Evolutionary conservation across 2,888 invertebrate species (phyloP), one percentile per base, ranked within the genome.

Genomic region (Platycheirus rosarum): DNA sequence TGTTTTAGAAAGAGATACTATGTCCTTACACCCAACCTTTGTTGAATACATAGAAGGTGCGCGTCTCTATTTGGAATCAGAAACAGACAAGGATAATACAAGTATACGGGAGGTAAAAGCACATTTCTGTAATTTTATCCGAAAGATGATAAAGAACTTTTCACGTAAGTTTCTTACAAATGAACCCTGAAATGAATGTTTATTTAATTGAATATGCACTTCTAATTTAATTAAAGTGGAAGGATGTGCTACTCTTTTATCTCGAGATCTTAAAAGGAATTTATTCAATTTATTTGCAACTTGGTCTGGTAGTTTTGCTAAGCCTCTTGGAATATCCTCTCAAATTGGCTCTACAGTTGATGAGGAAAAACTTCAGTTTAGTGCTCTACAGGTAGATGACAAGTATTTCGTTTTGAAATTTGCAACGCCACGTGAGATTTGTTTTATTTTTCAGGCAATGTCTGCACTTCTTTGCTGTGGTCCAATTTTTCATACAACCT

Each of bases 41-140:
- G 94, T 97, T 2, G 99, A 99, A 88, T 98, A 98, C 88, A 94
- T 99, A 86, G 98, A 99, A 86, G 98, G 98, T 0, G 97, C 97
- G 13, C 93, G 98, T 29, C 93, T 95, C 63, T 97, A 97, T 89
- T 92, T 99, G 60, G 98, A 98, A 89, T 94, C 94, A 84, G 99
- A 99, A 89, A 95, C 95, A 4, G 99, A 99, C 87, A 97, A 98
- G 88, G 98, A 98, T 88, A 95, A 95, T 1, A 94, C 94, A 0
- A 95, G 95, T 26, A 94, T 97, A 16, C 93, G 96, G 68, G 97
- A 98, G 87, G 96, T 99, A 66, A 95, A 97, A 70, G 93, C 97
- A 23, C 97, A 98, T 87, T 98, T 98, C 90, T 97, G 98, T 84
- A 96, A 97, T 89, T 98, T 98, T 89, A 94, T 98, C 86, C 93